Base-by-base conservation (phyloP, 2,113 vertebrate species). In the Serilophus lunatus region DNA sequence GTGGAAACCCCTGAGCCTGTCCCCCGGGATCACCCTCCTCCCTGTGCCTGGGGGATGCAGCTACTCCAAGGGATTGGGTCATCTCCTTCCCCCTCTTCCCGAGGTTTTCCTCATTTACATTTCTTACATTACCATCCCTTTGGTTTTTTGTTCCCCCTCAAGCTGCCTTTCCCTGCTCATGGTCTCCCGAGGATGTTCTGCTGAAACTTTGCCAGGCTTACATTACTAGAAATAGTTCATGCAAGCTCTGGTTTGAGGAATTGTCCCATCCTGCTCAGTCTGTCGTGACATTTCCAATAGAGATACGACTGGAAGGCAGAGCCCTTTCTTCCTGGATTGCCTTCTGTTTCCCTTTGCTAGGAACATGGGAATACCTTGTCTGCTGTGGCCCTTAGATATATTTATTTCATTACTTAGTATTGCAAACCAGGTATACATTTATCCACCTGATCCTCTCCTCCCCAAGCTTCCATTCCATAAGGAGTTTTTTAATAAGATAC, bases 81-180 rank as follows among this genome's bases (percentile, higher is more conserved):
- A n/a, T 57, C 56, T 88, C 81, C 71, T 83, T 86, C 87, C 80
- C 35, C 74, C 57, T 51, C 65, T 83, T 91, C 57, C 60, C 77
- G 70, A n/a, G 54, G 11, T 42, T 86, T 77, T 81, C 31, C 64
- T 94, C 81, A 66, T 92, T 93, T 86, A 24, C 71, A 72, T 89
- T 91, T 81, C 69, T 94, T 93, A 61, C n/a, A 93, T 91, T 94
- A 91, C 45, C 81, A 93, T 91, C 45, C 59, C 81, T 91, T 81
- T 94, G 77, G 2, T 47, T 49, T 92, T 63, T 76, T 40, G 36
- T 83, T 77, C 68, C 54, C 50, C 74, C 60, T 86, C 72, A 77
- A 70, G 60, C 84, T 91, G 50, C 64, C 40, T 89, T 86, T 81
- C 33, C 22, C 45, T 87, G 31, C 15, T 74, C 60, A 2, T 24